Conservation (phyloP, 2,888 invertebrate genomes). For the Trileptium ribeirensis region DNA sequence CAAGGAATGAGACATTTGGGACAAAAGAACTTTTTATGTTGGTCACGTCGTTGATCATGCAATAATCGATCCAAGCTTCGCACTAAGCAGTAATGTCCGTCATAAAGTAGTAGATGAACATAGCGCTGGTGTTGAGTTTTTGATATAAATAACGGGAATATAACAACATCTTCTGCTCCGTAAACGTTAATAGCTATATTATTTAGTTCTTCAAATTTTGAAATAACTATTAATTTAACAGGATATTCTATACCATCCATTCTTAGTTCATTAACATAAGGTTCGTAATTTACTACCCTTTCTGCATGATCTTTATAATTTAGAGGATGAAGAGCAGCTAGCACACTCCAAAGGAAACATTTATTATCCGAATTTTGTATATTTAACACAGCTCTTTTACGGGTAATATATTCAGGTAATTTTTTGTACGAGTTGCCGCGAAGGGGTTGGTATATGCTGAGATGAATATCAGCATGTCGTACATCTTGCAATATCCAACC, state of each 20-base stretch:
- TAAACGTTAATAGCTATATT: slow-evolving; percentile 6
- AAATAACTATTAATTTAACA: neutral
- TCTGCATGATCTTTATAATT: neutral
- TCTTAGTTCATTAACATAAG: neutral
- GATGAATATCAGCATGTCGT: neutral
- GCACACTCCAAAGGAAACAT: slow-evolving; percentile 3
- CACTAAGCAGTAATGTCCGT: too few relatives aligned
- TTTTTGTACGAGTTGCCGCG: neutral
- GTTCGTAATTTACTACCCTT: neutral
- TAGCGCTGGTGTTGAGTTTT: too few relatives aligned
- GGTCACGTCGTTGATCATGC: neutral
- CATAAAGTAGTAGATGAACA: too few relatives aligned
- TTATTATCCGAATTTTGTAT: neutral
- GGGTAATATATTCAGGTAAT: neutral
- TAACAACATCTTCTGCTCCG: neutral
- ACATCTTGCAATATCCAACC: neutral
- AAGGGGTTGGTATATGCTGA: neutral
- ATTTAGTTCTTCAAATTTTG: neutral
- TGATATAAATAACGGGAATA: too few relatives aligned
- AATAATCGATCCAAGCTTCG: too few relatives aligned
- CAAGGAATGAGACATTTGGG: neutral
- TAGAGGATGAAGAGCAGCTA: neutral
- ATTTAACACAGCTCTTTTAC: neutral
- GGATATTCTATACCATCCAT: too few relatives aligned
- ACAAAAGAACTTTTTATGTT: neutral